Conservation (phyloP, 2,888 invertebrate species). For the Synanthedon formicaeformis region DNA sequence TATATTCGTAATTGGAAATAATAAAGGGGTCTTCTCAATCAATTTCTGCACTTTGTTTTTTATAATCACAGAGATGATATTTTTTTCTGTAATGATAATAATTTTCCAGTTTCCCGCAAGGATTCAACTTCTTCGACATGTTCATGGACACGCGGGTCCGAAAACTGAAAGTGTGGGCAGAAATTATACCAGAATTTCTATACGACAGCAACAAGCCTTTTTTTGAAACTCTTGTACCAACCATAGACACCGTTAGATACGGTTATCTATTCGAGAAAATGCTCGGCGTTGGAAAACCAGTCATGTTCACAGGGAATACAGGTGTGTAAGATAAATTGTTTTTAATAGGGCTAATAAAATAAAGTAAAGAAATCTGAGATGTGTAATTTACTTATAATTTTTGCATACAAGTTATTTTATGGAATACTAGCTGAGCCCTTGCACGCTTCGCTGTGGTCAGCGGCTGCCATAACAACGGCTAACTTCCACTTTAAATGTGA, state of each 20-base stretch:
- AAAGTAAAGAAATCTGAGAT: no score
- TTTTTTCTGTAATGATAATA: no score
- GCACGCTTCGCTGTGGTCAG: no score
- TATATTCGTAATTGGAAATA: no score
- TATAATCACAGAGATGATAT: no score
- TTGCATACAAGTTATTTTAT: not conserved
- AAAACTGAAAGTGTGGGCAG: conserved; percentile 82
- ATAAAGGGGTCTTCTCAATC: no score
- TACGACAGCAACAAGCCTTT: conserved; percentile 81
- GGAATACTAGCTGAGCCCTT: no score
- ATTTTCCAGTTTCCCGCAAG: conserved; percentile 74
- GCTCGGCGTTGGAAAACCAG: conserved; percentile 78
- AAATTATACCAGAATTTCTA: conserved; percentile 78
- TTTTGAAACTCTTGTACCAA: conserved; percentile 91
- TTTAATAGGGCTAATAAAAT: not conserved
- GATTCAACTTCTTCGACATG: conserved; percentile 79
- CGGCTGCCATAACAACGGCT: no score
- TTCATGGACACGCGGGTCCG: conserved; percentile 79
- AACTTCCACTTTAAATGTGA: no score
- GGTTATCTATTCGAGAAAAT: conserved; percentile 84
- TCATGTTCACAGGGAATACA: conserved; percentile 91
- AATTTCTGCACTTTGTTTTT: no score
- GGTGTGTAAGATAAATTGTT: conserved; percentile 49
- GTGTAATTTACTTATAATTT: not conserved
- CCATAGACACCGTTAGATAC: conserved; percentile 89